These are phyloP conservation scores for Drosophila vallismaia DNA, from an alignment of 2,888 invertebrate genomes.

Conservation along the genomic window DNA sequence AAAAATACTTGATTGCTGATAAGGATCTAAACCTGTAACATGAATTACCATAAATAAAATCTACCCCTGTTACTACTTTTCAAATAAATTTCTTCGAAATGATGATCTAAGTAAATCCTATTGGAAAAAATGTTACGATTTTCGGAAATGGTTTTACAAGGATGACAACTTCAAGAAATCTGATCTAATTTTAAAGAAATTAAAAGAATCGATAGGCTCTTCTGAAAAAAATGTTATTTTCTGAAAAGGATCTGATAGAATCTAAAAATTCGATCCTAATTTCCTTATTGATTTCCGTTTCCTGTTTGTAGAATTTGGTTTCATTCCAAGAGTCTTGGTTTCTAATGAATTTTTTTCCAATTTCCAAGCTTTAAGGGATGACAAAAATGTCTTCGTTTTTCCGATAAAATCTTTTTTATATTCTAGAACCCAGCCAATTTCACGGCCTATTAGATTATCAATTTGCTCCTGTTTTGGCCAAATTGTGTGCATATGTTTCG, in stretches of 20 bases:
- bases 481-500: background rate
- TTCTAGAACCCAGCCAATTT: background rate
- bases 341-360: no score
- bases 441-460: background rate
- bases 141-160: background rate
- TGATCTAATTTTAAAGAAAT: background rate
- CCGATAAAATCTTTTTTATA: background rate
- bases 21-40: background rate
- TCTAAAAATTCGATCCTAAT: no score
- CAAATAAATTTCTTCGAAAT: background rate
- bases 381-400: background rate
- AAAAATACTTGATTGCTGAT: background rate
- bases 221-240: no score
- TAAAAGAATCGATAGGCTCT: background rate
- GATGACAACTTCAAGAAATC: background rate
- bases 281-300: no score
- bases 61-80: background rate
- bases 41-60: background rate
- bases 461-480: background rate
- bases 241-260: no score
- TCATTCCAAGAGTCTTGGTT: no score
- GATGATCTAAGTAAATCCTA: background rate
- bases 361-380: no score
- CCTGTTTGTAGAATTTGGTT: no score
- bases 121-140: background rate